Evolutionary conservation across 2,888 invertebrate species (phyloP).

Genomic region (Drosophila borborema): DNA sequence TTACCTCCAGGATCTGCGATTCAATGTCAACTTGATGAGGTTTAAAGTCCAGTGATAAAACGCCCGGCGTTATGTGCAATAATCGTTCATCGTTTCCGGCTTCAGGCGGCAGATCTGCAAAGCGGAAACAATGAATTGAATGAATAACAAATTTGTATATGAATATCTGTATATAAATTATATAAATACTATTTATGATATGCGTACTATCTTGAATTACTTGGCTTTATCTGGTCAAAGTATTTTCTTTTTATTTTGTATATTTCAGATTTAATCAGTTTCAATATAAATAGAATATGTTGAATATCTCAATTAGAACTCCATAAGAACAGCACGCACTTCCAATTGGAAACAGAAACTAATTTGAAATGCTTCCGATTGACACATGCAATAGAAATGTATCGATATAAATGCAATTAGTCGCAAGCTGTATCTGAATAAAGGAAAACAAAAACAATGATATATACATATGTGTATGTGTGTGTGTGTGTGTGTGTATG

Average conservation of each 20-base stretch:
- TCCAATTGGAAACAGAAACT: background rate
- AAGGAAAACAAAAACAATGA: background rate
- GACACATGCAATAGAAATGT: background rate
- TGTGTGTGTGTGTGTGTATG: background rate
- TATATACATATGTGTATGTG: background rate
- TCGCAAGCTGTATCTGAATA: background rate
- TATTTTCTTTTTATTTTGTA: background rate
- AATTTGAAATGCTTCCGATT: background rate
- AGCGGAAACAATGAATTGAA: conserved; percentile 37
- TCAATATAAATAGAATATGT: background rate
- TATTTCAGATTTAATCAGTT: conserved; percentile 1
- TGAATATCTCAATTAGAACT: background rate
- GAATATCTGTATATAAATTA: conserved; percentile 5
- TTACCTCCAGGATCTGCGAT: conserved; percentile 85
- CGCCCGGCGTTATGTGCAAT: conserved; percentile 83
- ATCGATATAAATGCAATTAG: conserved; percentile 18
- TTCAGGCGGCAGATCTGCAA: conserved; percentile 85
- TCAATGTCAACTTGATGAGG: conserved; percentile 83
- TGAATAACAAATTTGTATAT: background rate
- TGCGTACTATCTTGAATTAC: background rate
- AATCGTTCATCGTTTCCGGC: conserved; percentile 84
- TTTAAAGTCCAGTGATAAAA: conserved; percentile 82
- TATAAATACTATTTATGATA: background rate
- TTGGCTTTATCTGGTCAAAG: background rate
- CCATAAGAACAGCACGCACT: background rate